Conservation (phyloP, 2,113 vertebrate genomes). For the Odocoileus hemionus region DNA sequence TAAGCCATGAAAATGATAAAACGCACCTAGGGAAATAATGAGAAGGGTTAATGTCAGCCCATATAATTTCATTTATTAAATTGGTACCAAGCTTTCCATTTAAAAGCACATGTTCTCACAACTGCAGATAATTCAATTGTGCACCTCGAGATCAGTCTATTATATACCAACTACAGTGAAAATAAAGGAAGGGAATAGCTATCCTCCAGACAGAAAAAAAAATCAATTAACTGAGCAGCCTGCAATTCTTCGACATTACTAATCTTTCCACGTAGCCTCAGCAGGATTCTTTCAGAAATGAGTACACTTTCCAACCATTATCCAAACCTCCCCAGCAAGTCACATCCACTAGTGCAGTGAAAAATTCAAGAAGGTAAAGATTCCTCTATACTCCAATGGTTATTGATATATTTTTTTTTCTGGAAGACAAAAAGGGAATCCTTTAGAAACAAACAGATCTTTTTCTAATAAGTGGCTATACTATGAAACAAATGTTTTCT, state of each 20-base stretch:
- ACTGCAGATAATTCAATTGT: conserved; percentile 34
- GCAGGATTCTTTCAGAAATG: conserved; percentile 39
- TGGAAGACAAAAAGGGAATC: conserved; percentile 9
- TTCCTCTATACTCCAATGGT: conserved; percentile 14
- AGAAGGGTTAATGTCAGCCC: background rate
- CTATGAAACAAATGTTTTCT: conserved; percentile 26
- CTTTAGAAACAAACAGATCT: conserved; percentile 24
- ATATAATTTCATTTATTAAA: conserved; percentile 50
- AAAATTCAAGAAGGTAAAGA: conserved; percentile 35
- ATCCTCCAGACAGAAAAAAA: conserved; percentile 45
- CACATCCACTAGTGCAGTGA: background rate
- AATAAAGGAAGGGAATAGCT: conserved; percentile 58
- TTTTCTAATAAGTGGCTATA: conserved; percentile 36
- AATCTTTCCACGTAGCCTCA: conserved; percentile 55
- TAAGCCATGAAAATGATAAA: background rate
- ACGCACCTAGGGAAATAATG: background rate
- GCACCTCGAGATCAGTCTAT: conserved; percentile 37
- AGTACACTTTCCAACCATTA: conserved; percentile 24
- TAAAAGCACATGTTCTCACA: conserved; percentile 40
- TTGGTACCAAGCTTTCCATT: conserved; percentile 37
- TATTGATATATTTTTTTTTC: conserved; percentile 40
- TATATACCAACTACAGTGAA: conserved; percentile 43
- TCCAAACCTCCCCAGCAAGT: background rate
- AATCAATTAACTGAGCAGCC: conserved; percentile 52
- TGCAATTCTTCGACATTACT: conserved; percentile 30